Evolutionary conservation across 2,797 vertebrate species (phyloP), one percentile per base, ranked within the genome.

Genomic region (Enteromius afrohamiltoni): DNA sequence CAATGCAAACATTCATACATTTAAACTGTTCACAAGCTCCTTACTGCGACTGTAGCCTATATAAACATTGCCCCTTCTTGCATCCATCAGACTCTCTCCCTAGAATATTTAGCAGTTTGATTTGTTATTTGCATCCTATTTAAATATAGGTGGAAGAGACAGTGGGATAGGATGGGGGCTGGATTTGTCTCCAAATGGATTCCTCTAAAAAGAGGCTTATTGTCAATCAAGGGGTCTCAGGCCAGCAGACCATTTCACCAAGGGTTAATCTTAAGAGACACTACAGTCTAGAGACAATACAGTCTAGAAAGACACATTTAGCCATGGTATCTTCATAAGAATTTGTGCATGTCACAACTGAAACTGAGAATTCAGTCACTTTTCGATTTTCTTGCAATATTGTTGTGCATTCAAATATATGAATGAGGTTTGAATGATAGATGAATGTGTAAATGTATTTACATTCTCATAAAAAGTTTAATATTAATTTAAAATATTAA

Each of bases 61-160:
- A 91, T 88, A 91, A 94, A 92, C 81, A 93, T 78, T 76, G 82
- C 83, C 85, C 86, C 88, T 84, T 85, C 86, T 81, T 85, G 89
- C 64, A 49, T 19, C 37, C 74, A 42, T 23, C 29, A 62, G 23
- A 45, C 71, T 60, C 73, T 79, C 7, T 13, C 29, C 73, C 45
- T 71, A 13, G 75, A 53, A 47, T 84, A 40, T 81, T 80, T 81
- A 73, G 71, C 64, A 76, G 81, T 82, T 58, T 53, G 79, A 77
- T 84, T 86, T 86, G 84, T 79, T 87, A 87, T 90, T 89, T 85
- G 87, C 86, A 88, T 89, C 85, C 9, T 71, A 91, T 90, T 90
- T 92, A 90, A 90, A 90, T 91, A 91, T 89, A 89, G 88, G 83
- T 91, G 88, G 85, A 86, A 55, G 68, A 64, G 74, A 82, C 85